These are phyloP conservation scores for Crocodylus rhombifer DNA, from an alignment of 2,797 vertebrate genomes.

Conservation along the genomic window DNA sequence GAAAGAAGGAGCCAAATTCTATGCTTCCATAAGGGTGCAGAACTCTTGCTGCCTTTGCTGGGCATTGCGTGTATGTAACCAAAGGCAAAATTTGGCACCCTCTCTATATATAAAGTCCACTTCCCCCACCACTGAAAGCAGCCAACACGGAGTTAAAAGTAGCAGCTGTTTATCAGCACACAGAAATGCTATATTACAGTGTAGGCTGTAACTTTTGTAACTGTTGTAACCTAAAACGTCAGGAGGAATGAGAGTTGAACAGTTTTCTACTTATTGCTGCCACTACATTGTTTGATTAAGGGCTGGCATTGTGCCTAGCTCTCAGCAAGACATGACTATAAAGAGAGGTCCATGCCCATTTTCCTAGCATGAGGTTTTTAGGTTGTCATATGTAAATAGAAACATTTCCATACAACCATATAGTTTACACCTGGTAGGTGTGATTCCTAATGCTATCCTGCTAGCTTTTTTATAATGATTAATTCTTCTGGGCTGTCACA, in stretches of 20 bases:
- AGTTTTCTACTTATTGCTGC: neutral
- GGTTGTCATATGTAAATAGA: neutral
- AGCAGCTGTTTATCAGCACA: neutral
- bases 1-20: neutral
- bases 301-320: neutral
- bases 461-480: neutral
- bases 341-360: neutral
- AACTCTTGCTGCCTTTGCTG: neutral
- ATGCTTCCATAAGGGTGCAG: neutral
- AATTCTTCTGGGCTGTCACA: neutral
- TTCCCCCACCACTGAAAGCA: constrained; percentile 12
- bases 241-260: neutral
- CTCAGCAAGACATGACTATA: neutral
- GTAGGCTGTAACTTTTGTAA: neutral
- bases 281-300: neutral
- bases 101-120: neutral
- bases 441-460: neutral
- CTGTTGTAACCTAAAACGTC: neutral
- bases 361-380: neutral
- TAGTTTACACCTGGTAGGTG: neutral
- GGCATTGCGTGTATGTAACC: neutral
- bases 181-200: neutral
- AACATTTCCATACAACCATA: neutral
- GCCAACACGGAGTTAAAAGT: neutral
- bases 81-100: neutral